Conservation (phyloP, 2,888 invertebrate genomes). For the Leucophenga maculata region DNA sequence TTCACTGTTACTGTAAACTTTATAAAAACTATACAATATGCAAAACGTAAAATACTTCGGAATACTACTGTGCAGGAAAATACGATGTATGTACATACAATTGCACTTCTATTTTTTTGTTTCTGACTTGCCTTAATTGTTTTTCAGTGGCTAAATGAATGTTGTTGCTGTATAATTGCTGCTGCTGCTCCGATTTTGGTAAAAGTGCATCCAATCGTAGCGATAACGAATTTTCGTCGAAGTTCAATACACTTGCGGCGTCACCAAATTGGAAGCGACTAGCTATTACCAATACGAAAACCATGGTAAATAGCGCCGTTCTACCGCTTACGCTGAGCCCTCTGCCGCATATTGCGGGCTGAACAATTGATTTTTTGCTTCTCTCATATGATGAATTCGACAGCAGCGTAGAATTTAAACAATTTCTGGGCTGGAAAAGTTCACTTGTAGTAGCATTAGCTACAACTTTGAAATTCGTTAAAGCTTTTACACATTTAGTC, state of each 20-base stretch:
- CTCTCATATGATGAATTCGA: slow-evolving; percentile 42
- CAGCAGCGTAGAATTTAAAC: background rate
- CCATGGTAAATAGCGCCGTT: background rate
- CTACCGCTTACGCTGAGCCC: background rate
- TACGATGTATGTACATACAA: no score
- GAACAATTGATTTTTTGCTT: slow-evolving; percentile 58
- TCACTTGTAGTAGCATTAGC: slow-evolving; percentile 3
- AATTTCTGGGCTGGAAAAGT: background rate
- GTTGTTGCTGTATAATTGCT: background rate
- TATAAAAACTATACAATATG: no score
- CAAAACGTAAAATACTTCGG: no score
- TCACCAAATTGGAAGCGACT: slow-evolving; percentile 9
- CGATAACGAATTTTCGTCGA: background rate
- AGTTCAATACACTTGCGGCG: slow-evolving; percentile 6
- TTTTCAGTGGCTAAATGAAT: background rate
- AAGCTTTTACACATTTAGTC: slow-evolving; percentile 42
- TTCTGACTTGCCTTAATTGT: slow-evolving; percentile 13
- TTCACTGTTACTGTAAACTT: no score
- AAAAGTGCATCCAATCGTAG: background rate
- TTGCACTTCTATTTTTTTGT: background rate
- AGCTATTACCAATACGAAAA: background rate
- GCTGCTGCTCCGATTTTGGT: slow-evolving; percentile 5
- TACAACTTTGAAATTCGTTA: background rate
- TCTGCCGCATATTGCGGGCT: slow-evolving; percentile 41
- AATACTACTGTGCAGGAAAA: no score